Percentiles rank a stretch among this genome's conserved stretches.
Evolutionary conservation across 2,888 invertebrate species (phyloP).

Genomic region (Drosophila ochracea): DNA sequence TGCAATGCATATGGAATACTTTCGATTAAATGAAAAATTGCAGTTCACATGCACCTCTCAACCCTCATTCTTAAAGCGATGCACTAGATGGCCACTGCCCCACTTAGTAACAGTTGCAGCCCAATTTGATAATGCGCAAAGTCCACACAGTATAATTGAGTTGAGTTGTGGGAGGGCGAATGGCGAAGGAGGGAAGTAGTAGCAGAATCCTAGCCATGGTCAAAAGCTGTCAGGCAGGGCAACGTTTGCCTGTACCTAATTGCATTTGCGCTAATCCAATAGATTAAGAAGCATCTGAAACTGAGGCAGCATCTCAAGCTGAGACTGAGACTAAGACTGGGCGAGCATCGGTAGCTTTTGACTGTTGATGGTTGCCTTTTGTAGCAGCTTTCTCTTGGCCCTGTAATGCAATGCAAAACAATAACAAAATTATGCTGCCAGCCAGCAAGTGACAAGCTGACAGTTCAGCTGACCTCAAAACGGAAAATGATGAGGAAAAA

Average conservation of each 20-base stretch:
- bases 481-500: not conserved
- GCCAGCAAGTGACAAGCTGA: slow-evolving; percentile 52
- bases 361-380: slow-evolving; percentile 29
- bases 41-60: not conserved
- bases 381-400: slow-evolving; percentile 1
- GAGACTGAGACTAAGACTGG: slow-evolving; percentile 8
- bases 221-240: slow-evolving; percentile 37
- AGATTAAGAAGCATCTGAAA: slow-evolving; percentile 68
- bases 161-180: slow-evolving; percentile 32
- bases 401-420: slow-evolving; percentile 73
- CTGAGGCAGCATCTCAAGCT: slow-evolving; percentile 19
- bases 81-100: not conserved
- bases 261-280: slow-evolving; percentile 77
- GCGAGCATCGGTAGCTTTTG: slow-evolving; percentile 7
- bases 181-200: not conserved
- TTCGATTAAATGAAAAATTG: slow-evolving; percentile 24
- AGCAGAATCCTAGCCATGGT: slow-evolving; percentile 22
- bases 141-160: slow-evolving; percentile 71
- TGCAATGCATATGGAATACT: slow-evolving; percentile 41
- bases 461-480: slow-evolving; percentile 44
- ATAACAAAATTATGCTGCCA: slow-evolving; percentile 74
- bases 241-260: slow-evolving; percentile 67
- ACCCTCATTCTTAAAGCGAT: not conserved
- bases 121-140: slow-evolving; percentile 62
- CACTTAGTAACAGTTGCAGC: slow-evolving; percentile 29